Base-by-base conservation (phyloP, 1,140 invertebrate genomes). In the Brachionus paranguensis region DNA sequence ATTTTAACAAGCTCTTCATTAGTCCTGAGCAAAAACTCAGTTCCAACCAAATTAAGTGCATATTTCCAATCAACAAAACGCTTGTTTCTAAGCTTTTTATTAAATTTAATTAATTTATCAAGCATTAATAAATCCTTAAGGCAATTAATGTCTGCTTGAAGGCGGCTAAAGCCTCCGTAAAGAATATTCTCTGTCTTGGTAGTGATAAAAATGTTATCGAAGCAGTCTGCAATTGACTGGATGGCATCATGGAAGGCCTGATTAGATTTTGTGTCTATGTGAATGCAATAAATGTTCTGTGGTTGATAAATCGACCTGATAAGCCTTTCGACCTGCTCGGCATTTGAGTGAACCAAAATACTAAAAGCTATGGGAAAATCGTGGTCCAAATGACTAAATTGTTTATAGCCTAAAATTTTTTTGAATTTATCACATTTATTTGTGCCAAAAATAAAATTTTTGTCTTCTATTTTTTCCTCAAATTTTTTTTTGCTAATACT, bases 211-310 rank as follows among this genome's bases (percentile, higher is more conserved):
- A 88, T 86, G 85, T 88, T 88, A 47, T 86, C 72, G 70, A 87
- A 86, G 84, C 87, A 88, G 12, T 78, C 81, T 0, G 84, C 85
- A 10, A 88, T 76, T 0, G 78, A 60, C 29, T 43, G 70, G 8
- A 87, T 72, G 2, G 85, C 86, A 8, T 84, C 10, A 17, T 85
- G 70, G 33, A 88, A 68, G 0, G 37, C 10, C 4, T 41, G 20
- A 3, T 43, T 14, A 3, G 86, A 78, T 72, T 87, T 86, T 2
- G 29, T 68, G 70, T 89, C 88, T 8, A 88, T 86, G 70, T 87
- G 87, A 43, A 89, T 85, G 84, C 88, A 89, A 81, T 88, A 89
- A 2, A 84, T 64, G 84, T 89, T 88, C 53, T 89, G 87, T 2
- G 87, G 87, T 24, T 86, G 84, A 65, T 88, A 88, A 27, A 89